Base-by-base conservation (phyloP, 2,113 vertebrate genomes). In the Mobula hypostoma region DNA sequence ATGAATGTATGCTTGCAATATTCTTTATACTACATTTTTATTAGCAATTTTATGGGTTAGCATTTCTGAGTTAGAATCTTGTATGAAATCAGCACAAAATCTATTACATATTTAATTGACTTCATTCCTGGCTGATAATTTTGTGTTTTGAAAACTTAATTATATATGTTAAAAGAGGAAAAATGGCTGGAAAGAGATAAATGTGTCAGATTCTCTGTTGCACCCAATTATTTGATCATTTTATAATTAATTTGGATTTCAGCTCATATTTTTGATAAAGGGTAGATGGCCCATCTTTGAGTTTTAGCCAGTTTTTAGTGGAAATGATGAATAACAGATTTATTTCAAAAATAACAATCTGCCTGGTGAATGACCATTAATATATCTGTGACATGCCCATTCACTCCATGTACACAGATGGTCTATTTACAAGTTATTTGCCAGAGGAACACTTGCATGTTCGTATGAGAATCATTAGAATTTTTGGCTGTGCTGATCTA, bases 301-400 rank as follows among this genome's bases (percentile, higher is more conserved):
- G 68, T 32, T 88, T 32, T n/a, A 9, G 7, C 15, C 90, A 93
- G 21, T 14, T 48, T 40, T 74, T 3, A 74, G 36, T 74, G 8
- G 68, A 93, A 93, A 93, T 93, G 7, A 32, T 92, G 21, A 93
- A 21, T 21, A 74, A 93, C 48, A 21, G 32, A 93, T 74, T 66
- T 88, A 32, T 88, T 88, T 83, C 63, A 66, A 88, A 66, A 87
- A 87, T 61, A 87, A 63, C 11, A n/a, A 66, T 88, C 27, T 88
- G 29, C 85, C n/a, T 66, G 58, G 29, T 66, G 27, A 66, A 61
- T n/a, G 83, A 87, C 27, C 58, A 61, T 24, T 29, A 48, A 48
- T n/a, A 4, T 66, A 11, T 29, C 56, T 8, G 0, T 29, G 56
- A 56, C 27, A 21, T 87, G 83, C 61, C 61, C 83, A 87, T 87